phyloP scores from a whole-genome alignment of 1,140 invertebrate genomes.

The Drosophila athabasca region DNA sequence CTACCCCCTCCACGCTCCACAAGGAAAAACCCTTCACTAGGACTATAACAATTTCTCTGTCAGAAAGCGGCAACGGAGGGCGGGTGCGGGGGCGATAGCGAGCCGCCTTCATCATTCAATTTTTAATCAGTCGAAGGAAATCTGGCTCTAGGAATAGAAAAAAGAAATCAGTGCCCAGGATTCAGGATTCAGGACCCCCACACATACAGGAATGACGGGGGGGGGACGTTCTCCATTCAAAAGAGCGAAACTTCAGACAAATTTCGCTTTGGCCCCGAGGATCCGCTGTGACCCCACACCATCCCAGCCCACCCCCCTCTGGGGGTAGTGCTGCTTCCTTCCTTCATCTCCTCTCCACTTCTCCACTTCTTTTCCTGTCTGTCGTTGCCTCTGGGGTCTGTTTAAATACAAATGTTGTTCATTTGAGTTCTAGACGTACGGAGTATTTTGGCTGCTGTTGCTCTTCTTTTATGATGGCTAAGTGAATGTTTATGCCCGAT shows the following conservation, averaged over 20 bases:
- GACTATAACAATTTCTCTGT: slow-evolving; percentile 5
- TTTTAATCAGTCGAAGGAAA: slow-evolving; percentile 72
- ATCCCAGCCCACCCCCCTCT: background rate
- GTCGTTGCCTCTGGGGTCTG: background rate
- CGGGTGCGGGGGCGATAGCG: background rate
- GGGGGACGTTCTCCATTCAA: background rate
- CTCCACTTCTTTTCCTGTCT: background rate
- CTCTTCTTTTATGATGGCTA: slow-evolving; percentile 69
- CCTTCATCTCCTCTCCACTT: background rate
- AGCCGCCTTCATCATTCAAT: slow-evolving; percentile 67
- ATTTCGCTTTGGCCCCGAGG: slow-evolving; percentile 17
- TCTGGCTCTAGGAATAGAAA: slow-evolving; percentile 34
- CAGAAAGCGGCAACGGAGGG: background rate
- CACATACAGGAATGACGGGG: background rate
- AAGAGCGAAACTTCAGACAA: slow-evolving; percentile 40
- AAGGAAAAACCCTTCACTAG: no score
- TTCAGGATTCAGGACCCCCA: no score
- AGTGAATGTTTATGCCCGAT: slow-evolving; percentile 75
- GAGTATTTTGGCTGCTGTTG: slow-evolving; percentile 36
- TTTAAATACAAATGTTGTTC: slow-evolving; percentile 62
- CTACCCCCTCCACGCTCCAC: no score
- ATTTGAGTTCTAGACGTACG: slow-evolving; percentile 27
- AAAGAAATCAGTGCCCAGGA: slow-evolving; percentile 22
- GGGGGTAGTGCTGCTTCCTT: background rate
- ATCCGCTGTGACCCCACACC: background rate